Conservation (phyloP, 2,888 invertebrate genomes). For the Malachius bipustulatus region DNA sequence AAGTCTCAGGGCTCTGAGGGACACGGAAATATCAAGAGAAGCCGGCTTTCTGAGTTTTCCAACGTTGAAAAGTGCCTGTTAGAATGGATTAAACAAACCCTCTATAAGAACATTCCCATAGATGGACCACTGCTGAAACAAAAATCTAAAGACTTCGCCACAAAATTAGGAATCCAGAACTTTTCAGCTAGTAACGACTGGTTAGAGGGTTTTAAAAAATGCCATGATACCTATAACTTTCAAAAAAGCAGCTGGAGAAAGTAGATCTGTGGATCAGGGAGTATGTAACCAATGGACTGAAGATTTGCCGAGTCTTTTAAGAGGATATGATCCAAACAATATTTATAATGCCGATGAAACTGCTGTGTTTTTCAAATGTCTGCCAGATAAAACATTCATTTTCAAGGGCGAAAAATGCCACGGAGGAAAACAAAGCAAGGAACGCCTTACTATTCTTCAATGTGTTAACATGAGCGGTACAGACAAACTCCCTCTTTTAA, state of each 20-base stretch:
- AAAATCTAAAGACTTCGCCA: slow-evolving; percentile 13
- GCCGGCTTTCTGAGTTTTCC: slow-evolving; percentile 6
- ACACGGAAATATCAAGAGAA: slow-evolving; percentile 12
- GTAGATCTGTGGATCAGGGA: slow-evolving; percentile 6
- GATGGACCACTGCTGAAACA: slow-evolving; percentile 14
- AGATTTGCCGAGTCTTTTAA: not conserved
- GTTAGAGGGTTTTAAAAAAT: slow-evolving; percentile 16
- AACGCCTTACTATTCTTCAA: slow-evolving; percentile 3
- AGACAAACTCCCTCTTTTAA: slow-evolving; percentile 2
- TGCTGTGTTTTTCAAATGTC: slow-evolving; percentile 7
- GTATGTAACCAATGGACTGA: slow-evolving; percentile 7
- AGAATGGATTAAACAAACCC: slow-evolving; percentile 15
- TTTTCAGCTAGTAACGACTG: slow-evolving; percentile 17
- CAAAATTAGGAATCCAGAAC: slow-evolving; percentile 12
- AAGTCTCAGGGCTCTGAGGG: slow-evolving; percentile 7
- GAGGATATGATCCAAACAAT: slow-evolving; percentile 8
- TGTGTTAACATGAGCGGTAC: slow-evolving; percentile 1
- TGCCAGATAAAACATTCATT: slow-evolving; percentile 1
- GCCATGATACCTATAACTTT: slow-evolving; percentile 14
- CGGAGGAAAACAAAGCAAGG: slow-evolving; percentile 8
- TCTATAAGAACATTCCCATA: slow-evolving; percentile 15
- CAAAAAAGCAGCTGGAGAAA: slow-evolving; percentile 10
- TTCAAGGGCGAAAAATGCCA: slow-evolving; percentile 7
- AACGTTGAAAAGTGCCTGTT: slow-evolving; percentile 10
- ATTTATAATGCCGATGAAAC: slow-evolving; percentile 7